phyloP scores from a whole-genome alignment of 2,888 invertebrate genomes.

The Spisula subtruncata region DNA sequence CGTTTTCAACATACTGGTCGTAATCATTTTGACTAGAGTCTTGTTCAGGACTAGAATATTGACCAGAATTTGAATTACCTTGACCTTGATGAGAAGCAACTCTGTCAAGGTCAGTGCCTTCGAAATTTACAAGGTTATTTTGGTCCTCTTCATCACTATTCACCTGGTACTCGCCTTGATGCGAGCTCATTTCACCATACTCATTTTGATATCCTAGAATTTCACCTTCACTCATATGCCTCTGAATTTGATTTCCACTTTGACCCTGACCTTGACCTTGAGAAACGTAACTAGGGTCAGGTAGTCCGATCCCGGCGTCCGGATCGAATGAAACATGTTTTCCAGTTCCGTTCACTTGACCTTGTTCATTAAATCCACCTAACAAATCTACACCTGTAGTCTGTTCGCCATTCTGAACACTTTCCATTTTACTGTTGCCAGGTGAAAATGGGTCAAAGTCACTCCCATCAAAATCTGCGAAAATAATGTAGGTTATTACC shows the following conservation, averaged over 20 bases:
- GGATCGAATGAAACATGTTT: constrained; percentile 60
- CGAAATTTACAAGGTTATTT: constrained; percentile 53
- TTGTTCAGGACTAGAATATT: constrained; percentile 38
- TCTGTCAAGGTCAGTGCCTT: constrained; percentile 29
- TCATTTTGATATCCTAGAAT: constrained; percentile 68
- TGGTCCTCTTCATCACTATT: constrained; percentile 63
- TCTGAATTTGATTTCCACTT: constrained; percentile 1
- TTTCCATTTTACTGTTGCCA: constrained; percentile 49
- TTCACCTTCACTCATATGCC: constrained; percentile 70
- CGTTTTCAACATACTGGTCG: constrained; percentile 51
- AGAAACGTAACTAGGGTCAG: constrained; percentile 36
- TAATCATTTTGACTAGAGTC: constrained; percentile 54
- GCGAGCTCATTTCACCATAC: constrained; percentile 63
- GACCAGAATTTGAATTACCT: constrained; percentile 37
- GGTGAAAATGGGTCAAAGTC: constrained; percentile 63
- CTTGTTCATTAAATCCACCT: constrained; percentile 39
- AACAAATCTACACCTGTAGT: constrained; percentile 42
- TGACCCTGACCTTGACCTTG: constrained; percentile 46
- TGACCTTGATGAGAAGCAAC: constrained; percentile 25
- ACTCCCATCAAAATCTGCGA: constrained; percentile 67
- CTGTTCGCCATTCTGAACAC: constrained; percentile 39
- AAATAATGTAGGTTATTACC: constrained; percentile 43
- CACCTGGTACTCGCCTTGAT: constrained; percentile 63
- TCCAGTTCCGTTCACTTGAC: constrained; percentile 59
- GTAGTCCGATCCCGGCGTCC: constrained; percentile 33